Conservation (phyloP, 1,140 invertebrate genomes). For the Drosophila sturtevanti region DNA sequence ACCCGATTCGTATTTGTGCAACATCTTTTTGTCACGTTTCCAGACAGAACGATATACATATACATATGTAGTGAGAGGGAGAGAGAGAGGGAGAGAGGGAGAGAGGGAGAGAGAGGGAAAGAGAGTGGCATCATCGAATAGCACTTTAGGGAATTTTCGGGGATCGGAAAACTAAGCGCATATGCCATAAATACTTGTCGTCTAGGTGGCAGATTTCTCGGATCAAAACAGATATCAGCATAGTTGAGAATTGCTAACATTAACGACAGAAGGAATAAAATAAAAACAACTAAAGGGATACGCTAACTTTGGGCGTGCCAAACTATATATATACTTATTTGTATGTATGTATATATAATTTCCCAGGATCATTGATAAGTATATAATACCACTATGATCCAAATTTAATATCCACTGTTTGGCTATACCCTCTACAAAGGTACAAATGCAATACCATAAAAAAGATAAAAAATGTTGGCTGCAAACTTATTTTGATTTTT, state of each 20-base stretch:
- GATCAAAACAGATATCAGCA: neutral
- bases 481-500: no score
- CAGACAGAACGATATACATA: neutral
- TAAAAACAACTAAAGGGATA: no score
- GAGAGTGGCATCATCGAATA: neutral
- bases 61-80: neutral
- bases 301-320: no score
- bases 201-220: conserved; percentile 1
- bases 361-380: no score
- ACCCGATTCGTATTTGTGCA: neutral
- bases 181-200: conserved; percentile 18
- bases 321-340: no score
- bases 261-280: no score
- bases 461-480: neutral
- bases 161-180: conserved; percentile 6
- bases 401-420: no score
- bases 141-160: conserved; percentile 7
- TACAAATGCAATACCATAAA: neutral
- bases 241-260: conserved; percentile 7
- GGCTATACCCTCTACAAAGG: no score
- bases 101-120: neutral
- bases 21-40: conserved; percentile 7
- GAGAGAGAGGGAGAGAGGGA: neutral
- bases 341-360: no score
- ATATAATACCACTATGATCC: no score